Base-by-base conservation (phyloP, 1,140 invertebrate species). In the Battus philenor region DNA sequence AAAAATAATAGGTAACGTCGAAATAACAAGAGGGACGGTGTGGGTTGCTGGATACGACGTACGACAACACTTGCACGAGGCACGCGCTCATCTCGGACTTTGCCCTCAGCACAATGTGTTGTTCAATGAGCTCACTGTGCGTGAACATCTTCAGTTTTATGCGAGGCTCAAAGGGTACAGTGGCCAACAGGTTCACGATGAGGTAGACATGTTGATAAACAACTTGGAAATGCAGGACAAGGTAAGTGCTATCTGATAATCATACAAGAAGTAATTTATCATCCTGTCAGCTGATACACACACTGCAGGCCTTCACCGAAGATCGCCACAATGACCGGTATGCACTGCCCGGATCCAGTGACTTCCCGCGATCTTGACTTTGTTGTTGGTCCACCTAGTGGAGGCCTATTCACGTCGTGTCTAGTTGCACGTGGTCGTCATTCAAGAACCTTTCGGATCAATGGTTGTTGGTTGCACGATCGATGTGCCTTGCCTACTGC, bases 21-120 rank as follows among this genome's bases (percentile, higher is more conserved):
- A 77, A 49, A 56, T 68, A 18, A 91, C 89, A 0, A 88, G 85
- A 16, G 95, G 95, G 1, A 89, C 88, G n/a, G 92, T 94, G 2
- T 66, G 81, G 20, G 84, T 96, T 1, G 90, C 92, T 54, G 93
- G 91, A 9, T 90, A 89, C 62, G 90, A 94, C 65, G 92, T 95
- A 24, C 63, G 77, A 7, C 86, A 57, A 2, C 77, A 91, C 32
- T 81, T 87, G 7, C 55, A 46, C 1, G 50, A 54, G 4, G 92
- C 94, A 0, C 87, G 94, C 11, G 76, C 87, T 20, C 92, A 91
- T 47, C 80, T 97, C 1, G 95, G 96, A 3, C 86, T 97, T 3
- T 99, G 97, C 83, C 97, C 97, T 5, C 98, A 99, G 78, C 95
- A 98, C 73, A 96, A 99, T 79, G 93, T 98, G 47, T 88, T 99